Percentiles rank a stretch among this genome's conserved stretches.
phyloP scores from a whole-genome alignment of 2,888 invertebrate species.

The Ochropleura plecta region DNA sequence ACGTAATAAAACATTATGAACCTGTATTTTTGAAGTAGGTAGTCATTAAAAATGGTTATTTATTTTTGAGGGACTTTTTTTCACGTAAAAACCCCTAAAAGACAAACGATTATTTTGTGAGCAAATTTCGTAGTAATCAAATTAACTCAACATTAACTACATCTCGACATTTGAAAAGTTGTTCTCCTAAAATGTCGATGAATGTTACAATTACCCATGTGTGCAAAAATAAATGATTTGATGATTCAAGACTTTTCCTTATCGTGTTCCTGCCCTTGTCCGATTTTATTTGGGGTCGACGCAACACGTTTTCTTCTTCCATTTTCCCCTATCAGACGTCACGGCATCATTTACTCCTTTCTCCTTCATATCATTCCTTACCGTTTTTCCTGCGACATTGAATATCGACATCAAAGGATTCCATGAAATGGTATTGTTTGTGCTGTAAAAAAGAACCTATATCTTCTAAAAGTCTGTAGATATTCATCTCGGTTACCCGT shows the following conservation, averaged over 20 bases:
- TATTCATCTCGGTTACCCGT: too few relatives aligned
- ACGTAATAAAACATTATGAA: not conserved
- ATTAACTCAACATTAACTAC: too few relatives aligned
- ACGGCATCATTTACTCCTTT: too few relatives aligned
- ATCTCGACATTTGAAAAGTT: not conserved
- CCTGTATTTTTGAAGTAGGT: slow-evolving; percentile 4
- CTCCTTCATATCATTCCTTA: too few relatives aligned
- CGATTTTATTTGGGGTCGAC: too few relatives aligned
- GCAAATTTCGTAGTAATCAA: slow-evolving; percentile 4
- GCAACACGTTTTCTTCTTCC: too few relatives aligned
- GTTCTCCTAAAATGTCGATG: not conserved
- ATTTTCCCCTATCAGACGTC: too few relatives aligned
- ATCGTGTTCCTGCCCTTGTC: too few relatives aligned
- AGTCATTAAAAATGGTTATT: not conserved
- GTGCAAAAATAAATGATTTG: too few relatives aligned
- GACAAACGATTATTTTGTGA: not conserved
- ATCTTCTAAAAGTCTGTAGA: too few relatives aligned
- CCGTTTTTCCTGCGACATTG: not conserved
- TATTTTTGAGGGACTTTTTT: not conserved
- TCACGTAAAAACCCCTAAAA: slow-evolving; percentile 7
- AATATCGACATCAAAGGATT: too few relatives aligned
- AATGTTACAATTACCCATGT: too few relatives aligned
- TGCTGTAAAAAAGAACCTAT: not conserved
- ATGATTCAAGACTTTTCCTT: not conserved
- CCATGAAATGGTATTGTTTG: not conserved